Percentiles rank a stretch among this genome's conserved stretches.
Conservation (phyloP, 2,113 vertebrate species). For the Archilochus colubris region DNA sequence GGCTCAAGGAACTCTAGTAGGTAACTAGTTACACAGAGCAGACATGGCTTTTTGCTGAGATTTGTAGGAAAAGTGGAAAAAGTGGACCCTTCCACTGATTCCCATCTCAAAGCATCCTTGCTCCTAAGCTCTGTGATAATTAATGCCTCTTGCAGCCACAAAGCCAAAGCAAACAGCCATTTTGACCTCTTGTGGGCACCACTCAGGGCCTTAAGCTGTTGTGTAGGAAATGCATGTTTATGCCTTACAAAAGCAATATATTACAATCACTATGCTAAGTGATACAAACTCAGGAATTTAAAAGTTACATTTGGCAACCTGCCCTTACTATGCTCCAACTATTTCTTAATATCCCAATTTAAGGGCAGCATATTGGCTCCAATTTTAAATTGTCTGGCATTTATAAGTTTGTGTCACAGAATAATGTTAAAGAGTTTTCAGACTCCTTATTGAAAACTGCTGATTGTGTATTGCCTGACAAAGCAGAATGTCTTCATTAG, state of each 20-base stretch:
- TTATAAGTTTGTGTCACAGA: constrained; percentile 36
- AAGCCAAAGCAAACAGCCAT: not conserved
- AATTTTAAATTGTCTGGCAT: constrained; percentile 42
- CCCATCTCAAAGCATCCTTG: not conserved
- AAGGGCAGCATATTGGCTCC: constrained; percentile 46
- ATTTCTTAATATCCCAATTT: constrained; percentile 57
- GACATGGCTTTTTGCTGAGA: rapidly evolving
- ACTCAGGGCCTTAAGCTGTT: not conserved
- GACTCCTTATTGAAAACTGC: constrained; percentile 43
- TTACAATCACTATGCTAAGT: not conserved
- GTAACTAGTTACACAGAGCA: rapidly evolving
- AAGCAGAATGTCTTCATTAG: constrained; percentile 33
- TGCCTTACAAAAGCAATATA: not conserved
- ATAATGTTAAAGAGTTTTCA: constrained; percentile 36
- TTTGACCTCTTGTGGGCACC: not conserved
- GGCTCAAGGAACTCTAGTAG: not conserved
- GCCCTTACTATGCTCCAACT: constrained; percentile 45
- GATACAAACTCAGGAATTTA: not conserved
- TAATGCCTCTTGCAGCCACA: not conserved
- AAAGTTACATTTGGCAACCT: constrained; percentile 36
- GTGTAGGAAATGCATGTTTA: not conserved
- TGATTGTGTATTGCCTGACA: constrained; percentile 53
- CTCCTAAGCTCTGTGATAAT: not conserved
- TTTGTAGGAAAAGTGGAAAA: not conserved
- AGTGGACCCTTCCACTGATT: not conserved